Evolutionary conservation across 2,113 vertebrate species (phyloP).

Genomic region (Ameiurus melas): DNA sequence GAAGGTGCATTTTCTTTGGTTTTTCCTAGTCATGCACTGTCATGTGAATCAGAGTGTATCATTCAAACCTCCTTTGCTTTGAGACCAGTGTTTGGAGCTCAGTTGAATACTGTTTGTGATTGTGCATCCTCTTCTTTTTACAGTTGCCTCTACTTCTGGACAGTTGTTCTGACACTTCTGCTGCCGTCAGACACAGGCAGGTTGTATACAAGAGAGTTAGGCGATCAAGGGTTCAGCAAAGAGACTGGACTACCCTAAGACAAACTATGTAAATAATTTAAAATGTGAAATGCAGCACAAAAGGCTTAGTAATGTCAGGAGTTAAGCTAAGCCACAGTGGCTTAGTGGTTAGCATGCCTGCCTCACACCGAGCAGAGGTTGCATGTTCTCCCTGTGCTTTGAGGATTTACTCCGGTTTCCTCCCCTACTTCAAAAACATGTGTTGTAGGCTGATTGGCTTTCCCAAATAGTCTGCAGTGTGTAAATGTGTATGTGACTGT

Average conservation of each 20-base stretch:
- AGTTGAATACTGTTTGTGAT: background rate
- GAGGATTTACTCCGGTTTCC: no score
- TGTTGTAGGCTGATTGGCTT: no score
- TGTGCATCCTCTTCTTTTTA: background rate
- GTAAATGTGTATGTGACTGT: no score
- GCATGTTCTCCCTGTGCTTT: no score
- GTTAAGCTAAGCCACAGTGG: background rate
- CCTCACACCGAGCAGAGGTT: no score
- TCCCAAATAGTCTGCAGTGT: no score
- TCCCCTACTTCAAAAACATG: no score
- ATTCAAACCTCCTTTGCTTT: background rate
- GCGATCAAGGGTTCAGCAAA: background rate
- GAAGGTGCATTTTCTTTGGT: background rate
- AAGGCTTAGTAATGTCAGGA: background rate
- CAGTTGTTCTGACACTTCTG: background rate
- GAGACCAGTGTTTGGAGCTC: background rate
- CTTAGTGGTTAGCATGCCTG: no score
- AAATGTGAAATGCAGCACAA: background rate
- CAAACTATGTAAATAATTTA: background rate
- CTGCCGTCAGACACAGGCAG: background rate
- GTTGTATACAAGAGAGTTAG: background rate
- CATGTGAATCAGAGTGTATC: background rate
- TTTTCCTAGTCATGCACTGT: background rate
- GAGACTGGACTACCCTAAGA: background rate
- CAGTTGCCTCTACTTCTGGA: background rate